phyloP scores from a whole-genome alignment of 2,888 invertebrate species.

The Enoplolaimus lenunculus region DNA sequence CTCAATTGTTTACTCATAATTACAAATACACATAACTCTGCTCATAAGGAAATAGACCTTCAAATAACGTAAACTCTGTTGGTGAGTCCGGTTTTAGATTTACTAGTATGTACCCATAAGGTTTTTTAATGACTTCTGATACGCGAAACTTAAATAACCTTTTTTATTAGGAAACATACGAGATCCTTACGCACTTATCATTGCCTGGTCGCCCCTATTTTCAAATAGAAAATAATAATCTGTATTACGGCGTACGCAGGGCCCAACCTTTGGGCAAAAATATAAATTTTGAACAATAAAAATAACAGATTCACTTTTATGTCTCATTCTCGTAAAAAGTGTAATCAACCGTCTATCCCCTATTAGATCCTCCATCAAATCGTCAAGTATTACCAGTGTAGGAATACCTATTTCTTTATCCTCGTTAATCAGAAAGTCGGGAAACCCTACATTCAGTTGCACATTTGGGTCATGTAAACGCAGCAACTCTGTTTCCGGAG shows the following conservation, averaged over 20 bases:
- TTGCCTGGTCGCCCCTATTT: not conserved
- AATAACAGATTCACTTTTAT: not conserved
- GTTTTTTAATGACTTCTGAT: slow-evolving; percentile 1
- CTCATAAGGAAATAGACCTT: not conserved
- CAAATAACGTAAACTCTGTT: not conserved
- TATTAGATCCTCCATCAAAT: slow-evolving; percentile 1
- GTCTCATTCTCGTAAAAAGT: not conserved
- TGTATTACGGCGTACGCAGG: not conserved
- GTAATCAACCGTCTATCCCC: not conserved
- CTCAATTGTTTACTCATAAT: not conserved
- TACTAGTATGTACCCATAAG: not conserved
- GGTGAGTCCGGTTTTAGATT: slow-evolving; percentile 2
- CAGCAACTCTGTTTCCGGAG: not conserved
- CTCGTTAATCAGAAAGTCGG: not conserved
- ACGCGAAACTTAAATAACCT: not conserved
- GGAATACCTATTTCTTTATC: not conserved
- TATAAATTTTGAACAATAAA: slow-evolving; percentile 6
- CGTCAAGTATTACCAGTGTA: slow-evolving; percentile 7
- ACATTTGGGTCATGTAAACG: not conserved
- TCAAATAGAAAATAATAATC: not conserved
- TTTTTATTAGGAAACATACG: not conserved
- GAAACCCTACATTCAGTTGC: not conserved
- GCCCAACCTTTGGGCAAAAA: not conserved
- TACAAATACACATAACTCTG: not conserved
- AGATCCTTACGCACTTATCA: not conserved